Evolutionary conservation across 2,113 vertebrate genomes (phyloP).

Genomic region (Ochotona princeps): DNA sequence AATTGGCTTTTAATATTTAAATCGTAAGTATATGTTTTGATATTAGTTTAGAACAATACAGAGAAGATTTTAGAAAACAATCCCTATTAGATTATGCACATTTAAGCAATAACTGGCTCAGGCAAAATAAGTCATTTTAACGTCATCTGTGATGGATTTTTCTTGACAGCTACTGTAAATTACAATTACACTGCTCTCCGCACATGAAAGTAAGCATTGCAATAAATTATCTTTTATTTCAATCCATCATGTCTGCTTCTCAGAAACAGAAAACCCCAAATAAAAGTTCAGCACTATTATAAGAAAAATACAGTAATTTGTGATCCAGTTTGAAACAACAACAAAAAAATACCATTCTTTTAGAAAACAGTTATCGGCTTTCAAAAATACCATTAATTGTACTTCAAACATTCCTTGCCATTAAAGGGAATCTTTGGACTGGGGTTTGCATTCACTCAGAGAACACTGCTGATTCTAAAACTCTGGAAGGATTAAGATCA

Average conservation of each 20-base stretch:
- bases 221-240: conserved; percentile 94
- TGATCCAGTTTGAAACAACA: conserved; percentile 87
- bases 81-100: conserved; percentile 90
- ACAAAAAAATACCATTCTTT: conserved; percentile 84
- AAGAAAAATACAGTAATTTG: conserved; percentile 91
- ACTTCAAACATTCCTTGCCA: conserved; percentile 84
- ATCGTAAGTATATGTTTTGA: conserved; percentile 90
- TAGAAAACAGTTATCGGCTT: conserved; percentile 86
- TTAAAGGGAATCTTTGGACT: conserved; percentile 82
- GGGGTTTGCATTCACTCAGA: conserved; percentile 80
- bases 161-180: conserved; percentile 92
- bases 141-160: conserved; percentile 91
- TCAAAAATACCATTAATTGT: conserved; percentile 89
- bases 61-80: conserved; percentile 85
- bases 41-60: conserved; percentile 90
- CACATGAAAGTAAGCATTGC: conserved; percentile 91
- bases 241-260: conserved; percentile 91
- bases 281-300: conserved; percentile 89
- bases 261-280: conserved; percentile 88
- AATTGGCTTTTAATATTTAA: conserved; percentile 87
- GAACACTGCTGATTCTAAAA: conserved; percentile 73
- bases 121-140: conserved; percentile 93
- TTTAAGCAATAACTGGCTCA: conserved; percentile 91
- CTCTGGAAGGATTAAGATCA: conserved; percentile 64
- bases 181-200: conserved; percentile 90